Evolutionary conservation across 1,140 invertebrate species (phyloP), one percentile per base, ranked within the genome.

Genomic region (Caenorhabditis latens): DNA sequence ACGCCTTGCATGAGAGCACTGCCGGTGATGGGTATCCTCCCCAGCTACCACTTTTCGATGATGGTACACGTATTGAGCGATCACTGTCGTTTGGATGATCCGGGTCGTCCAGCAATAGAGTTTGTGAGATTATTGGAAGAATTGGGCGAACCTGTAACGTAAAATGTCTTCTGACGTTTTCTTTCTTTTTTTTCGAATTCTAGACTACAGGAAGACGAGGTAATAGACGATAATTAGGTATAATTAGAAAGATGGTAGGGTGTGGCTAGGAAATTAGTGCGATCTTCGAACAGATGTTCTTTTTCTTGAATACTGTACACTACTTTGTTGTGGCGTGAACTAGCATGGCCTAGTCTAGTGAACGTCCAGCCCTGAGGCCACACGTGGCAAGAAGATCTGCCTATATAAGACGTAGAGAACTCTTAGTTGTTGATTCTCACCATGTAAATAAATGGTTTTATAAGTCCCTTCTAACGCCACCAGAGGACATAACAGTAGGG

Each of bases 41-140:
- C 91, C 91, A 91, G 21, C 86, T 88, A 32, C 91, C 91, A 61
- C 90, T 91, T 87, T 91, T 91, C 21, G 90, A 87, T 9, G 91
- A 86, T n/a, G 91, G 90, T 16, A 89, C 91, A n/a, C 90, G 89
- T 11, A 43, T 67, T 63, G 90, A 85, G 42, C 90, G 53, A 83
- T 48, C 89, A 32, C 40, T 55, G 24, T 50, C 67, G 40, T 86
- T n/a, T 65, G 84, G 83, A 42, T 24, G 24, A 40, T 90, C 75
- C 19, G 65, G 57, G 43, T 50, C 46, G 46, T 79, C 71, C n/a
- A 79, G 46, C 7, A 46, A 79, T 3, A 79, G n/a, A 1, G 71
- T 48, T 79, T 79, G 71, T 46, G 86, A 43, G n/a, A 84, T 32
- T 16, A 83, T 21, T 19, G 71, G 83, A 14, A 84, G 46, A 19